Evolutionary conservation across 2,797 vertebrate species (phyloP).

Genomic region (Phoxinus dragarum): DNA sequence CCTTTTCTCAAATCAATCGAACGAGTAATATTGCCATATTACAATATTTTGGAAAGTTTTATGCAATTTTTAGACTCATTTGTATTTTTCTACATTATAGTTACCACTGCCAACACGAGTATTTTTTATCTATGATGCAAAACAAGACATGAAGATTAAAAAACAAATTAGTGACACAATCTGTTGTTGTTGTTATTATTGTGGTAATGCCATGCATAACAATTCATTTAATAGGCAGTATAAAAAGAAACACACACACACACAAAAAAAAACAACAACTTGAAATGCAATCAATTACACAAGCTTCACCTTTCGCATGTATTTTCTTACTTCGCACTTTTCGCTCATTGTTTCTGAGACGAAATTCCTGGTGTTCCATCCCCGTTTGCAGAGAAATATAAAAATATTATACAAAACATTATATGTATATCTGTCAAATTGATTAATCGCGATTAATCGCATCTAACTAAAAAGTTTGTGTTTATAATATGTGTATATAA

Average conservation of each 20-base stretch:
- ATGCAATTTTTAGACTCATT: slow-evolving; percentile 49
- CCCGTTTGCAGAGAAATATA: not conserved
- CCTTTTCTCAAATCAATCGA: slow-evolving; percentile 5
- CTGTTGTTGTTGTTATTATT: not conserved
- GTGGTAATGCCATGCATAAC: slow-evolving; percentile 9
- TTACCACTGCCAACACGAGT: slow-evolving; percentile 50
- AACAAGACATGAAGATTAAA: slow-evolving; percentile 19
- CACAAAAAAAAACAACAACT: not conserved
- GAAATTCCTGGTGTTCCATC: not conserved
- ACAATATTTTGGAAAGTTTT: slow-evolving; percentile 51
- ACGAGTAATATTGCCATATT: slow-evolving; percentile 43
- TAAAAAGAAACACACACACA: slow-evolving; percentile 5
- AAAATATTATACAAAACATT: not conserved
- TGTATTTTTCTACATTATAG: slow-evolving; percentile 60
- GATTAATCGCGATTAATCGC: too few relatives aligned
- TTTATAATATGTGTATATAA: too few relatives aligned
- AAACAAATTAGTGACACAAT: not conserved
- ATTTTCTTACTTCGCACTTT: not conserved
- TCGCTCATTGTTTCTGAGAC: not conserved
- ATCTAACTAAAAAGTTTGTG: too few relatives aligned
- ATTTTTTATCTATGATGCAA: slow-evolving; percentile 33
- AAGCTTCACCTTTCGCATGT: not conserved
- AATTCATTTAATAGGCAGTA: slow-evolving; percentile 1
- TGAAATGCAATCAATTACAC: not conserved
- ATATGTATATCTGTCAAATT: too few relatives aligned